Conservation (phyloP, 2,113 vertebrate genomes). For the Polypterus bichir region DNA sequence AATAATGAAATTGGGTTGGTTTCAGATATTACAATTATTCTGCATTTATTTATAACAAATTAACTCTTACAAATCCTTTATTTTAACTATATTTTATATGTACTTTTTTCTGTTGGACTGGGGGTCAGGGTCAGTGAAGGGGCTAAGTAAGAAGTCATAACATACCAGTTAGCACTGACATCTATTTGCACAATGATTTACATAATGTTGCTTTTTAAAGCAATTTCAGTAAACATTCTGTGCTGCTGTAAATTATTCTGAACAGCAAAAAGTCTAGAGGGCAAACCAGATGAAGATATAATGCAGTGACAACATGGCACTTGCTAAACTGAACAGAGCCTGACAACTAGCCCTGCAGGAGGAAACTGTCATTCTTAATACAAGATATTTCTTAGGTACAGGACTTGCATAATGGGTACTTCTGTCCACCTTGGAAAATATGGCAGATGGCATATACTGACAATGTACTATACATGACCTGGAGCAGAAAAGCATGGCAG, state of each 20-base stretch:
- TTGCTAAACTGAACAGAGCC: conserved; percentile 18
- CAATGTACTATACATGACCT: conserved; percentile 5
- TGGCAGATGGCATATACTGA: conserved; percentile 6
- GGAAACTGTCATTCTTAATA: conserved; percentile 21
- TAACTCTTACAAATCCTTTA: too few species aligned
- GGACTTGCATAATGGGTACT: conserved; percentile 17
- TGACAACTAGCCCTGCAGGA: conserved; percentile 23
- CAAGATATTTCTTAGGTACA: conserved; percentile 11
- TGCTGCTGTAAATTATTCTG: background rate
- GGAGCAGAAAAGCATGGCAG: conserved; percentile 1
- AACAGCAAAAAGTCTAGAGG: conserved; percentile 16
- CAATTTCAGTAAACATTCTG: fast-evolving
- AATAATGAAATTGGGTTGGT: too few species aligned
- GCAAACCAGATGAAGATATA: conserved; percentile 14
- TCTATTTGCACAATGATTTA: too few species aligned
- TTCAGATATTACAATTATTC: too few species aligned
- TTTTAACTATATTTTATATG: too few species aligned
- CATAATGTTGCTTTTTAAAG: background rate
- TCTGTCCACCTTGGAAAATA: conserved; percentile 8
- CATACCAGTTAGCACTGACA: too few species aligned
- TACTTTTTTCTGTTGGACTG: too few species aligned
- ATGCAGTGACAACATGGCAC: conserved; percentile 10
- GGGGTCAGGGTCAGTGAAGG: too few species aligned
- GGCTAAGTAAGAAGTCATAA: too few species aligned
- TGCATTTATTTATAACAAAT: too few species aligned